A percentile compares a stretch with the other conserved stretches of the same genome.
phyloP scores from a whole-genome alignment of 2,113 vertebrate species.

The Tenebrosternarchus preto region DNA sequence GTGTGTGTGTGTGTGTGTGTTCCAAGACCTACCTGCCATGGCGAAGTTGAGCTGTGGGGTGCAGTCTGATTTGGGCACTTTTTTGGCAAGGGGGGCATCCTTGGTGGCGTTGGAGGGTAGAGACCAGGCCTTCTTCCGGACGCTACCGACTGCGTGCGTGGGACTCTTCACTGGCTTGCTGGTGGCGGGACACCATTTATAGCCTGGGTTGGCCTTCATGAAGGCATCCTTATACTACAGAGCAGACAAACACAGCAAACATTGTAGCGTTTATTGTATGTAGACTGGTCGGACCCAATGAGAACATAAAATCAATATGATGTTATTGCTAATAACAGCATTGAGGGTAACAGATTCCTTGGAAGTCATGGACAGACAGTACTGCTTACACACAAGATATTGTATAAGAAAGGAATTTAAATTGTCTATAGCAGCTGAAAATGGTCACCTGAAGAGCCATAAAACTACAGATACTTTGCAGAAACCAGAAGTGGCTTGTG shows the following conservation, averaged over 20 bases:
- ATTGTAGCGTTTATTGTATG: neutral
- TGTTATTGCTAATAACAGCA: too few species aligned
- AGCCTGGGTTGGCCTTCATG: slow-evolving; percentile 98
- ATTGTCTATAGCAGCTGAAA: too few species aligned
- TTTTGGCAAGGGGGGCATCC: slow-evolving; percentile 86
- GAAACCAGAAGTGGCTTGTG: too few species aligned
- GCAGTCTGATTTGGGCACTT: slow-evolving; percentile 83
- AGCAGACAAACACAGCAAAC: slow-evolving; percentile 30
- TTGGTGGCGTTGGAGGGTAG: slow-evolving; percentile 83
- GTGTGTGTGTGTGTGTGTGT: neutral
- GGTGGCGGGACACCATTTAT: slow-evolving; percentile 97
- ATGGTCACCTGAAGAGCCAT: too few species aligned
- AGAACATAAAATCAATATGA: neutral
- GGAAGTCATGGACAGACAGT: too few species aligned
- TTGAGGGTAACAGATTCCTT: too few species aligned
- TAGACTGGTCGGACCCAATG: neutral
- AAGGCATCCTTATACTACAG: slow-evolving; percentile 97
- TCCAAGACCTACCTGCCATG: slow-evolving; percentile 88
- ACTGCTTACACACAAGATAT: too few species aligned
- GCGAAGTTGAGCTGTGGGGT: slow-evolving; percentile 94
- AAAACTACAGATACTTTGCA: too few species aligned
- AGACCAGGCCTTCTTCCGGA: slow-evolving; percentile 91
- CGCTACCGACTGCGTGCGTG: slow-evolving; percentile 77
- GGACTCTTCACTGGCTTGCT: slow-evolving; percentile 94
- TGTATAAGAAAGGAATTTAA: too few species aligned